Evolutionary conservation across 2,113 vertebrate species (phyloP), one percentile per base, ranked within the genome.

Genomic region (Colaptes auratus): DNA sequence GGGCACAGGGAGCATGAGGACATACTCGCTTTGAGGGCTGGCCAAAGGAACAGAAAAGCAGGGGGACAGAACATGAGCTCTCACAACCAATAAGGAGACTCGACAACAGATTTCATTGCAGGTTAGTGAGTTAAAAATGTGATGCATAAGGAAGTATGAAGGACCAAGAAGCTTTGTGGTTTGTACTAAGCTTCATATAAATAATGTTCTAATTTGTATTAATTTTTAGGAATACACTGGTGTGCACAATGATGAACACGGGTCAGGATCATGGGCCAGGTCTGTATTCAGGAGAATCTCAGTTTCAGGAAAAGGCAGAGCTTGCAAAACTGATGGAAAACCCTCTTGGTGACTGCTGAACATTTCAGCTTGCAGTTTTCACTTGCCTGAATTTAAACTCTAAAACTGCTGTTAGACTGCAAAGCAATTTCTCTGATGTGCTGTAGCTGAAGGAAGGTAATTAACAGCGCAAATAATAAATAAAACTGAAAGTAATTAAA

Each of bases 271-370:
- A 31, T 0, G 3, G 15, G 39, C 59, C 59, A 58, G 14, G n/a
- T 18, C 74, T 80, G 31, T 0, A 1, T 2, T 1, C 30, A 59
- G 55, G 46, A 87, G n/a, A 63, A 55, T 12, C 8, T 66, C 30
- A 1, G 9, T 30, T 55, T 65, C 33, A 35, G 59, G 24, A 48
- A 82, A 72, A 9, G 28, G 25, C 14, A 36, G 24, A 67, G 9
- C 28, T 65, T 3, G 1, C 33, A 53, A 31, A 53, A 60, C 19
- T 0, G 0, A 30, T 9, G 1, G 3, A 52, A 66, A 35, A 52
- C 14, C 36, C 44, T 66, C 28, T 7, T 1, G 12, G 35, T 7
- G 55, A n/a, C 23, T 6, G n/a, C 50, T 10, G 13, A 63, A 35
- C 3, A 8, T 11, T 53, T 63, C 50, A 10, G 36, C 53, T 52